These are phyloP conservation scores for Plusia festucae DNA, from an alignment of 2,888 invertebrate genomes.

Conservation along the genomic window DNA sequence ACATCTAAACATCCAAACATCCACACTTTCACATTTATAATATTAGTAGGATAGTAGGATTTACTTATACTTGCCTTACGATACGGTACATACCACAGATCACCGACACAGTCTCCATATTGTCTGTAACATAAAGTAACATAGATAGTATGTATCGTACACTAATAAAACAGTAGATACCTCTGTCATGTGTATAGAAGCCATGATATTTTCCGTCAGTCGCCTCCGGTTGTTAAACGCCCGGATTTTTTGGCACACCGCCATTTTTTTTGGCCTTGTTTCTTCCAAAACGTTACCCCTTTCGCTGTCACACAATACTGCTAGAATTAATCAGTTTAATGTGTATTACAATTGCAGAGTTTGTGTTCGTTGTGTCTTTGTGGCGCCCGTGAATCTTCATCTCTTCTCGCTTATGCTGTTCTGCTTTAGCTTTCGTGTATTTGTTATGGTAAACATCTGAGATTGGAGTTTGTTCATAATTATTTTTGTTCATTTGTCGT, in stretches of 20 bases:
- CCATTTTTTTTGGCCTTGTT: constrained; percentile 70
- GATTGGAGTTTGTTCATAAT: neutral
- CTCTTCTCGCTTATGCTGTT: constrained; percentile 37
- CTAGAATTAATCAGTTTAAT: constrained; percentile 57
- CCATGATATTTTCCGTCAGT: constrained; percentile 72
- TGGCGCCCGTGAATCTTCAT: constrained; percentile 51
- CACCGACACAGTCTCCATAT: too few relatives aligned
- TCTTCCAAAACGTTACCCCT: constrained; percentile 64
- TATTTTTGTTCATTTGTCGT: neutral
- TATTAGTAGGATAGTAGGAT: too few relatives aligned
- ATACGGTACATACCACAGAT: too few relatives aligned
- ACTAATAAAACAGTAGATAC: constrained; percentile 64
- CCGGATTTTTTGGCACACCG: constrained; percentile 70
- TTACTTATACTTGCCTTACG: too few relatives aligned
- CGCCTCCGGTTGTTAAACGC: constrained; percentile 70
- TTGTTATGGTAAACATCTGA: constrained; percentile 2
- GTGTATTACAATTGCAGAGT: constrained; percentile 56
- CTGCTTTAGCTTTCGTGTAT: constrained; percentile 23
- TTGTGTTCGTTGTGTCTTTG: constrained; percentile 44
- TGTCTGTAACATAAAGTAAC: too few relatives aligned
- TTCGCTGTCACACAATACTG: constrained; percentile 55
- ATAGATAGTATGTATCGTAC: neutral
- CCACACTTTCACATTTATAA: too few relatives aligned
- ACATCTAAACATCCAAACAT: too few relatives aligned
- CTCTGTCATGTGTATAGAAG: constrained; percentile 61